These are phyloP conservation scores for Pygoscelis antarcticus DNA, from an alignment of 2,113 vertebrate genomes.

Conservation along the genomic window DNA sequence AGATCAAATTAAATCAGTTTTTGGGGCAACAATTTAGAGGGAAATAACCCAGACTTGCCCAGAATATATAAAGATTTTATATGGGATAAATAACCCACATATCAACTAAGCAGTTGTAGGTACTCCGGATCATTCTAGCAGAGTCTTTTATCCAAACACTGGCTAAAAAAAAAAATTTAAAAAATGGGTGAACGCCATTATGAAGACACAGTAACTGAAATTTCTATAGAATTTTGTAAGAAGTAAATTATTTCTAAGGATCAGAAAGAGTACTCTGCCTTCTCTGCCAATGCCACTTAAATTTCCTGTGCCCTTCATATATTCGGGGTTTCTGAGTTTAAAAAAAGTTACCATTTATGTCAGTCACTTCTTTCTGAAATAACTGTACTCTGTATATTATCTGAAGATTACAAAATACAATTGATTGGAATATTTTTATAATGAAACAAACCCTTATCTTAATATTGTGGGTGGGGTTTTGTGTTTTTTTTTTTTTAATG, in stretches of 20 bases:
- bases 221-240: not conserved
- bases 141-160: not conserved
- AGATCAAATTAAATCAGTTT: not conserved
- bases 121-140: not conserved
- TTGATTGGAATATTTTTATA: not conserved
- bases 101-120: not conserved
- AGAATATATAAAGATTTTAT: not conserved
- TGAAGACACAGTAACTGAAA: not conserved
- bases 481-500: not conserved
- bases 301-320: not conserved
- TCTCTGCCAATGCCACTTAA: not conserved
- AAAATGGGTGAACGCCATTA: not conserved
- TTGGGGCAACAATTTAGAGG: not conserved
- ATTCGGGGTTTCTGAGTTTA: not conserved
- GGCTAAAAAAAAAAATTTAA: not conserved
- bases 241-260: not conserved
- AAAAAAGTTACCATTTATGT: not conserved
- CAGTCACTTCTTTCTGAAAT: not conserved
- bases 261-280: not conserved
- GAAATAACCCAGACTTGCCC: not conserved
- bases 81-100: not conserved
- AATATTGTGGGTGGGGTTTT: not conserved
- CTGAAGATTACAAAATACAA: not conserved
- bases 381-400: not conserved
- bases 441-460: not conserved